Evolutionary conservation across 92 coral and sea anemone species (phyloP).

Genomic region (Zoanthus sansibaricus): DNA sequence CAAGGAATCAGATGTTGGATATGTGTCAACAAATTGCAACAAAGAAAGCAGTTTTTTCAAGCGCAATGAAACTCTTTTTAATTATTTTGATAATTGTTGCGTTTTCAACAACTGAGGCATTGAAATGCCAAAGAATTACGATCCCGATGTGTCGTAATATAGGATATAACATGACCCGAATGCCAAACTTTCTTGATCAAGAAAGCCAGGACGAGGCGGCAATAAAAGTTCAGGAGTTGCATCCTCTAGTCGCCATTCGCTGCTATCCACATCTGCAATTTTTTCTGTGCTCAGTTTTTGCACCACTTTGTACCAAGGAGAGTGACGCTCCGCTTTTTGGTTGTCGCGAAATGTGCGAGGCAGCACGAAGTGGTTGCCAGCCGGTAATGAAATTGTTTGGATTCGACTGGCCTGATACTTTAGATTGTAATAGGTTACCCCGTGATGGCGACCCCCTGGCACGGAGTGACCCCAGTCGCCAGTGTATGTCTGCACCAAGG

Average conservation of each 20-base stretch:
- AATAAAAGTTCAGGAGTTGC: constrained; percentile 75
- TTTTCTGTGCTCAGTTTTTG: constrained; percentile 92
- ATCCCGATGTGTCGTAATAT: constrained; percentile 82
- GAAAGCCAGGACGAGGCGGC: constrained; percentile 88
- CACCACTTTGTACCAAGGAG: constrained; percentile 87
- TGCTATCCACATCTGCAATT: constrained; percentile 84
- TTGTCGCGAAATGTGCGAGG: constrained; percentile 91
- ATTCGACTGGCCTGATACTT: constrained; percentile 91
- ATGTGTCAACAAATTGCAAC: constrained; percentile 39
- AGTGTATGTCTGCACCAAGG: constrained; percentile 82
- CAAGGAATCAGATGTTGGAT: constrained; percentile 1
- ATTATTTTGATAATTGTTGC: background rate
- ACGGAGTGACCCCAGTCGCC: constrained; percentile 69
- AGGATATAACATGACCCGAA: constrained; percentile 91
- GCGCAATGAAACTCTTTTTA: background rate
- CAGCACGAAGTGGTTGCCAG: constrained; percentile 82
- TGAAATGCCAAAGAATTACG: constrained; percentile 84
- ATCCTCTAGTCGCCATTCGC: constrained; percentile 82
- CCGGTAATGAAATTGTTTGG: constrained; percentile 89
- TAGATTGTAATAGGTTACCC: constrained; percentile 85
- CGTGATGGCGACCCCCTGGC: constrained; percentile 71
- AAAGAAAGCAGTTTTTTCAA: background rate
- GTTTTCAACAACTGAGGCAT: constrained; percentile 33
- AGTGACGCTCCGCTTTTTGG: constrained; percentile 83
- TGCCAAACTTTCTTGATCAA: constrained; percentile 92